Percentiles rank a stretch among this genome's conserved stretches.
Conservation (phyloP, 2,797 vertebrate species). For the Enteromius fasciolatus region DNA sequence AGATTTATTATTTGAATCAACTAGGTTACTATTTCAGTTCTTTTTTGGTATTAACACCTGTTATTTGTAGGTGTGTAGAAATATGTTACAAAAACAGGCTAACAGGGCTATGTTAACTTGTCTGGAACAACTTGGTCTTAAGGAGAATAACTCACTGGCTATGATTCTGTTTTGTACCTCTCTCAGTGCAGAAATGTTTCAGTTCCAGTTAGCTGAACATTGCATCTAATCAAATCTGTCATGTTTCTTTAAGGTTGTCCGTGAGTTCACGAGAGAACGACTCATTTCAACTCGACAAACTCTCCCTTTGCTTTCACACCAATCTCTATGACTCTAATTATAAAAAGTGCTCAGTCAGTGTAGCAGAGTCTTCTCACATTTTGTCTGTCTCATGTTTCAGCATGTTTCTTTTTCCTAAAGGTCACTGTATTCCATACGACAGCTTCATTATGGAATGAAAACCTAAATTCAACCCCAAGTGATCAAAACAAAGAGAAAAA, state of each 20-base stretch:
- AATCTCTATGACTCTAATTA: conserved; percentile 51
- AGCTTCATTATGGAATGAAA: neutral
- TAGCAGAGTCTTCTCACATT: conserved; percentile 51
- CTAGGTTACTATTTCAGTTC: neutral
- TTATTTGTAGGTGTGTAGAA: no score
- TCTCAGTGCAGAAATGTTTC: neutral
- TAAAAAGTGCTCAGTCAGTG: conserved; percentile 46
- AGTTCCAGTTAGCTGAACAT: no score
- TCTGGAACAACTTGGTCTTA: neutral
- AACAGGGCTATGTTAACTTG: neutral
- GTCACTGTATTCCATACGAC: conserved; percentile 36
- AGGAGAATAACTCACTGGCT: neutral
- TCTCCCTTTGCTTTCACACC: conserved; percentile 7
- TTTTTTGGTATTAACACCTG: neutral
- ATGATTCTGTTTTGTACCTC: neutral
- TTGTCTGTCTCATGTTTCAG: conserved; percentile 36
- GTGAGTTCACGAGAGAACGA: neutral
- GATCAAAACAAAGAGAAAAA: neutral
- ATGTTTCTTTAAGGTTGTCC: neutral
- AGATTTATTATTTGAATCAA: neutral
- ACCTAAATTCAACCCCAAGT: neutral
- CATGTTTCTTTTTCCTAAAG: conserved; percentile 48
- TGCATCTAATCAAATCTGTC: conserved; percentile 8
- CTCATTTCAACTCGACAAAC: neutral
- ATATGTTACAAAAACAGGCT: neutral